Percentiles rank a stretch among this genome's conserved stretches.
phyloP scores from a whole-genome alignment of 2,888 invertebrate species.

The Chaetogeoica ovagalla region DNA sequence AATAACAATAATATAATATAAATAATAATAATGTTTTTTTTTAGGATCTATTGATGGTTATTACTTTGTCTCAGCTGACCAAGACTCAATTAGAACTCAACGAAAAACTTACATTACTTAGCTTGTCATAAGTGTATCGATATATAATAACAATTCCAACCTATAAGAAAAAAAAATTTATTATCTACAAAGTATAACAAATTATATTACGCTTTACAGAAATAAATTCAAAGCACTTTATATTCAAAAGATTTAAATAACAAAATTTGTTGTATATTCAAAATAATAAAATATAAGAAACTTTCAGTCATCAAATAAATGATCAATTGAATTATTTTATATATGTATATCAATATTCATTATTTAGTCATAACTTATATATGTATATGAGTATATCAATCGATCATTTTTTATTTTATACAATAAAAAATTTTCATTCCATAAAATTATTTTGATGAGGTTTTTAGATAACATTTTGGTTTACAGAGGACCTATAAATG shows the following conservation, averaged over 20 bases:
- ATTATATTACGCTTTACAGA: neutral
- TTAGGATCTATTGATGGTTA: conserved; percentile 92
- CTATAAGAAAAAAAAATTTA: neutral
- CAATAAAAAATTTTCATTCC: too few species aligned
- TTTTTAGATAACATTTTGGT: too few species aligned
- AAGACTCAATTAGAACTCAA: conserved; percentile 95
- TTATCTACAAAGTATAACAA: neutral
- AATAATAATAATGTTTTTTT: conserved; percentile 55
- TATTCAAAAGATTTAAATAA: neutral
- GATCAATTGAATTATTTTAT: neutral
- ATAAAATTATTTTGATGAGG: too few species aligned
- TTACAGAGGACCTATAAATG: too few species aligned
- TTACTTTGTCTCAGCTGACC: conserved; percentile 92
- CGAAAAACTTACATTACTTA: conserved; percentile 88
- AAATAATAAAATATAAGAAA: neutral
- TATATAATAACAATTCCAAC: neutral
- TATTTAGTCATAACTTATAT: neutral
- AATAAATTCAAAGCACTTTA: neutral
- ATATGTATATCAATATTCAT: neutral
- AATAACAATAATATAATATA: neutral
- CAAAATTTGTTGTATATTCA: neutral
- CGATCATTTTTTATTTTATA: neutral
- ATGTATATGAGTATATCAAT: too few species aligned
- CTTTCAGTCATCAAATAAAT: neutral
- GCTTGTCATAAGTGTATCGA: conserved; percentile 61